Base-by-base conservation (phyloP, 2,888 invertebrate species). In the Lasioglossum pauxillum region DNA sequence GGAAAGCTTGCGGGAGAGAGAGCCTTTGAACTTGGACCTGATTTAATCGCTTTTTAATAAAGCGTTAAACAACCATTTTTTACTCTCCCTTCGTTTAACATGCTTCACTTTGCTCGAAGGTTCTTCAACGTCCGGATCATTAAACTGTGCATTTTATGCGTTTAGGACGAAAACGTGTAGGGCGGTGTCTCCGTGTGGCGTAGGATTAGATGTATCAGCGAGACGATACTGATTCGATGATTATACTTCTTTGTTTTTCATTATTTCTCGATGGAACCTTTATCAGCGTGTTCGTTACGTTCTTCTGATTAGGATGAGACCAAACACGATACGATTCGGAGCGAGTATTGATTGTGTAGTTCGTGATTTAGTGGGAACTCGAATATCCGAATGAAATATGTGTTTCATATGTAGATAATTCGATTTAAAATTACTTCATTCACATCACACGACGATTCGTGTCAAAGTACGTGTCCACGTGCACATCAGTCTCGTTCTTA, bases 1-100 rank as follows among this genome's bases (percentile, higher is more conserved):
- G 53, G 53, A 53, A 23, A 53, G 53, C 53, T 53, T 23, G 53
- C 19, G 53, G 23, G 23, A 53, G 23, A 53, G 53, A 53, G 23
- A 53, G 53, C 53, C 53, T 53, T 53, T 53, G 53, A 8, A 53
- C 53, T 23, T 53, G 53, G 53, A 53, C 23, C 53, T 19, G 53
- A 53, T 53, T 53, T 53, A 53, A 53, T 53, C 53, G 53, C 53
- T 53, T 53, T 53, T 53, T 53, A 53, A 53, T 53, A 53, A 53
- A 53, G 53, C 23, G 53, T 53, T 53, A 53, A 53, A 53, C 53
- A 53, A 53, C 53, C 53, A 23, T 53, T 53, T 53, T 23, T 49
- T 49, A 49, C 49, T 49, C 49, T 23, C 53, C 53, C 53, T 53
- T 53, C 53, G 53, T 53, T 53, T 53, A 23, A 53, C 53, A 53